Conservation (phyloP, 2,888 invertebrate species). For the Pasiphila rectangulata region DNA sequence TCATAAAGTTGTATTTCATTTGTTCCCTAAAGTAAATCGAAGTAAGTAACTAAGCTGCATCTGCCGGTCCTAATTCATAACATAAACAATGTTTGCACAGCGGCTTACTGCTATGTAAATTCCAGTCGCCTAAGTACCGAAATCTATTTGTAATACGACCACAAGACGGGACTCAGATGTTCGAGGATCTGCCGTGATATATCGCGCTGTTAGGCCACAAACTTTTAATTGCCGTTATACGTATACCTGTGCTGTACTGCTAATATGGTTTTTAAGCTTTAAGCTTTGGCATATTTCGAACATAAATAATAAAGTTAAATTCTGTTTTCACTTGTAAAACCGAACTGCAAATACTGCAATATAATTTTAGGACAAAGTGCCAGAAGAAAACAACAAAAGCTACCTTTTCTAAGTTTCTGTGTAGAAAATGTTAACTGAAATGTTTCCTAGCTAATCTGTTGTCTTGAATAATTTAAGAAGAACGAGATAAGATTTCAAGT, state of each 20-base stretch:
- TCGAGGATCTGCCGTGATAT: slow-evolving; percentile 59
- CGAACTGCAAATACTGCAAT: too few relatives aligned
- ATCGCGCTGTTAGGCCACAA: slow-evolving; percentile 68
- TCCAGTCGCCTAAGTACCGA: slow-evolving; percentile 41
- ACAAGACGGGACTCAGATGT: slow-evolving; percentile 62
- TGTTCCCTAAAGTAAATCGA: too few relatives aligned
- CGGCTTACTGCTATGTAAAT: slow-evolving; percentile 32
- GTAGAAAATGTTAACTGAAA: too few relatives aligned
- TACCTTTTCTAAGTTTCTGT: too few relatives aligned
- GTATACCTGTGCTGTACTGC: slow-evolving; percentile 61
- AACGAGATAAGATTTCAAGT: not conserved
- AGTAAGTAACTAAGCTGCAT: slow-evolving; percentile 4
- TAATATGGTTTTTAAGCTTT: slow-evolving; percentile 43
- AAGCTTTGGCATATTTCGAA: not conserved
- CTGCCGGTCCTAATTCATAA: not conserved
- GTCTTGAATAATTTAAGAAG: not conserved
- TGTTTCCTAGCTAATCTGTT: not conserved
- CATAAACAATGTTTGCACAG: slow-evolving; percentile 14
- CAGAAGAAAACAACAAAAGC: too few relatives aligned
- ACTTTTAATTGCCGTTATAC: slow-evolving; percentile 74
- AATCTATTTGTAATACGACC: slow-evolving; percentile 58
- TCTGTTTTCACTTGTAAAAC: not conserved
- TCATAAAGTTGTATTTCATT: too few relatives aligned
- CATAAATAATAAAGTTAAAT: slow-evolving; percentile 1
- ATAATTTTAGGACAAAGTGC: too few relatives aligned